Evolutionary conservation across 2,888 invertebrate species (phyloP).

Genomic region (Metopia argyrocephala): DNA sequence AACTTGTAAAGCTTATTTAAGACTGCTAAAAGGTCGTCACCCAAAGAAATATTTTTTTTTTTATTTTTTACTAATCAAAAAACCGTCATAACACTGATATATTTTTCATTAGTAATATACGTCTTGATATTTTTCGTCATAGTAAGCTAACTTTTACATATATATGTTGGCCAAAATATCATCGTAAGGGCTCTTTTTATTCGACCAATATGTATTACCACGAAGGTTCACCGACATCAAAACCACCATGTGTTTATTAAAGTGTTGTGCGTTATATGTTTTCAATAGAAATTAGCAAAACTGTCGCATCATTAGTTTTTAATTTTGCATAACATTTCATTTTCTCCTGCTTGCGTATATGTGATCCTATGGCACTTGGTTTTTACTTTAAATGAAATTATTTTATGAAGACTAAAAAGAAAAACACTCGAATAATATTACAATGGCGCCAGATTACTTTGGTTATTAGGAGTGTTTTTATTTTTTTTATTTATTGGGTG

Average conservation of each 20-base stretch:
- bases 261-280: constrained; percentile 1
- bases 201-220: not conserved
- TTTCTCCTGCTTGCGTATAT: not conserved
- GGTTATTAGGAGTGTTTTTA: constrained; percentile 2
- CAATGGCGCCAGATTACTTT: constrained; percentile 34
- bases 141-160: too few relatives aligned
- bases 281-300: constrained; percentile 75
- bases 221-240: not conserved
- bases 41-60: too few relatives aligned
- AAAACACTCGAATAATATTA: constrained; percentile 33
- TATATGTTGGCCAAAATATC: too few relatives aligned
- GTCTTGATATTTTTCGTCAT: too few relatives aligned
- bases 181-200: not conserved
- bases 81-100: too few relatives aligned
- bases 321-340: constrained; percentile 33
- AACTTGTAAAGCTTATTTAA: too few relatives aligned
- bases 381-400: not conserved
- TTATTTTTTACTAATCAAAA: too few relatives aligned
- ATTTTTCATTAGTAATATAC: too few relatives aligned
- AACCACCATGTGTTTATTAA: constrained; percentile 5
- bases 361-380: constrained; percentile 25
- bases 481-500: constrained; percentile 21
- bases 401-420: not conserved
- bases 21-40: too few relatives aligned
- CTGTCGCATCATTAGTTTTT: constrained; percentile 72